These are phyloP conservation scores for Percina caprodes DNA, from an alignment of 2,113 vertebrate genomes.

Conservation along the genomic window DNA sequence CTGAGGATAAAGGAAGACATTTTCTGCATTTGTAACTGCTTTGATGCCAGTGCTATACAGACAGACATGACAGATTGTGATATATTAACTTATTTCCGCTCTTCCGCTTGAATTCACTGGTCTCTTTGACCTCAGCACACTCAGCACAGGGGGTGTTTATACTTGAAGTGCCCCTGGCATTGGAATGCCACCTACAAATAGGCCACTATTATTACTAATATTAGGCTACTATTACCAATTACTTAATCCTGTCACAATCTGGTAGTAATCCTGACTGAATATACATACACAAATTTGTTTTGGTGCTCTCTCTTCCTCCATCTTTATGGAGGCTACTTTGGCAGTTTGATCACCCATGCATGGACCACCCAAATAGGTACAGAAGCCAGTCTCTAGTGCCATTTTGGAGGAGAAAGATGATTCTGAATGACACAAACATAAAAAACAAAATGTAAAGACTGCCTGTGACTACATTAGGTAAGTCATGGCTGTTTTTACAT, in stretches of 20 bases:
- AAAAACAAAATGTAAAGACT: background rate
- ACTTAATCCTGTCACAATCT: background rate
- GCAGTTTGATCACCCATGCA: background rate
- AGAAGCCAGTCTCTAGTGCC: background rate
- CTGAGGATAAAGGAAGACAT: slow-evolving; percentile 38
- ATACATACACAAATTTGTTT: background rate
- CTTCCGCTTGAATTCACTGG: background rate
- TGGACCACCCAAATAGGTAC: background rate
- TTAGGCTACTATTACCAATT: background rate
- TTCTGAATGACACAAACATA: background rate
- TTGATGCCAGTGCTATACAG: background rate
- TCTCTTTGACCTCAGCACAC: background rate
- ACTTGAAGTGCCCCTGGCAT: background rate
- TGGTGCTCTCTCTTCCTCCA: background rate
- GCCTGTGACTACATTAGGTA: background rate
- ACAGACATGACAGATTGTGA: background rate
- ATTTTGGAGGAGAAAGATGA: background rate
- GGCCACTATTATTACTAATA: background rate
- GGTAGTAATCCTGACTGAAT: background rate
- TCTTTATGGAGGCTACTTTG: background rate
- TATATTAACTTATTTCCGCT: background rate
- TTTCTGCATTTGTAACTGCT: slow-evolving; percentile 23
- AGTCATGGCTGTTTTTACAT: background rate
- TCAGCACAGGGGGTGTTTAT: background rate
- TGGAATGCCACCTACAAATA: background rate